Evolutionary conservation across 2,797 vertebrate species (phyloP).

Genomic region (Halcyon leucocephala): DNA sequence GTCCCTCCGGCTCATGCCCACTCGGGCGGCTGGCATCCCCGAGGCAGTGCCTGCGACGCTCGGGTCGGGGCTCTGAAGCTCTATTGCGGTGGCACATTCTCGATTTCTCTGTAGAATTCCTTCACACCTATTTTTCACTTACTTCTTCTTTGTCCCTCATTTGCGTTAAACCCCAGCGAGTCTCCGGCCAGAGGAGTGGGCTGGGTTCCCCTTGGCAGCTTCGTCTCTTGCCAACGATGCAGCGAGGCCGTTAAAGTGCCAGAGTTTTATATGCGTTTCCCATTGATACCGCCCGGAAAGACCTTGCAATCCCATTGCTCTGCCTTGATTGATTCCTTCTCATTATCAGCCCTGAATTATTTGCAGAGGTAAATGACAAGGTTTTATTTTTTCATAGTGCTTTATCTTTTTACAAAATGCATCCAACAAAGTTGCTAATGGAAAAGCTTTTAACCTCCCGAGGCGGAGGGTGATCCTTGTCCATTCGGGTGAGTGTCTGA

Average conservation of each 20-base stretch:
- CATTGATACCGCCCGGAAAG: not conserved
- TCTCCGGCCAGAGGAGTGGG: not conserved
- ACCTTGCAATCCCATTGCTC: not conserved
- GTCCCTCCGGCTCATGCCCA: not conserved
- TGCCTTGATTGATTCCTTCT: slow-evolving; percentile 35
- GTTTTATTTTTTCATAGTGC: slow-evolving; percentile 50
- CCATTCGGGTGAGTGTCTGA: not conserved
- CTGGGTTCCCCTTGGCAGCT: not conserved
- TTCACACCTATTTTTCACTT: not conserved
- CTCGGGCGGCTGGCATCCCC: too few relatives aligned
- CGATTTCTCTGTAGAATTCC: not conserved
- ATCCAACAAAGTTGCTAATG: slow-evolving; percentile 51
- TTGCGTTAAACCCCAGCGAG: fast-evolving
- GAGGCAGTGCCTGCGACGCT: not conserved
- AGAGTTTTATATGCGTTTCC: not conserved
- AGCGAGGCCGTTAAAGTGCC: not conserved
- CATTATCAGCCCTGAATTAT: slow-evolving; percentile 47
- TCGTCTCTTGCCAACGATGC: fast-evolving
- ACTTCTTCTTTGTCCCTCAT: not conserved
- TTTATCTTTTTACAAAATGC: slow-evolving; percentile 45
- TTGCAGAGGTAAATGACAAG: slow-evolving; percentile 51
- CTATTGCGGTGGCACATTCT: not conserved
- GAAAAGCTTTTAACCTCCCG: slow-evolving; percentile 79
- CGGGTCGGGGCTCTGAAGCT: too few relatives aligned
- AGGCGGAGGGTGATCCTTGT: slow-evolving; percentile 30